A percentile compares a stretch with the other conserved stretches of the same genome.
Conservation (phyloP, 2,888 invertebrate species). For the Zhengitettix transpicula region DNA sequence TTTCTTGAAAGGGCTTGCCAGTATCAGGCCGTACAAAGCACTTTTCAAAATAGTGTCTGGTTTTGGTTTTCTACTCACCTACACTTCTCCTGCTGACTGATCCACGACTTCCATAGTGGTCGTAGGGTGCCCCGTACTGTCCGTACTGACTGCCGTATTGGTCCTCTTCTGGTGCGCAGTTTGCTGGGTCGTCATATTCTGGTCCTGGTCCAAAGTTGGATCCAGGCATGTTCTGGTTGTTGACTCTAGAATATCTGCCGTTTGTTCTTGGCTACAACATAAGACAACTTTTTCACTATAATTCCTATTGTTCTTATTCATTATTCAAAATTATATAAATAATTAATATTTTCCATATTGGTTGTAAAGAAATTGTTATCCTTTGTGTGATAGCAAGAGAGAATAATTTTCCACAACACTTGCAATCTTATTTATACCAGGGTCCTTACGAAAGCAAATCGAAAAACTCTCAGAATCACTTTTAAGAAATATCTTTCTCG, state of each 20-base stretch:
- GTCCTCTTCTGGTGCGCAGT: slow-evolving; percentile 81
- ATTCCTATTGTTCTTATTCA: background rate
- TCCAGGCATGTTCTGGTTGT: slow-evolving; percentile 46
- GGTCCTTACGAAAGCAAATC: too few species aligned
- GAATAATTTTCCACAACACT: too few species aligned
- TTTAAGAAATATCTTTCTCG: too few species aligned
- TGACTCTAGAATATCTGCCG: slow-evolving; percentile 55
- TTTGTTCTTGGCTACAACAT: slow-evolving; percentile 22
- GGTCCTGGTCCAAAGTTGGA: slow-evolving; percentile 38
- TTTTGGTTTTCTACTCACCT: slow-evolving; percentile 12
- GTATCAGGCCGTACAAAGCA: too few species aligned
- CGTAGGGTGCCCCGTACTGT: slow-evolving; percentile 69
- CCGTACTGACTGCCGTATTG: slow-evolving; percentile 79
- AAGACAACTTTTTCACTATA: background rate
- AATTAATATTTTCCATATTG: too few species aligned
- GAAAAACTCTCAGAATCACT: too few species aligned
- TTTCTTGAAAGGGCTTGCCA: too few species aligned
- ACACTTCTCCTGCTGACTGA: slow-evolving; percentile 32
- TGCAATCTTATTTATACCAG: too few species aligned
- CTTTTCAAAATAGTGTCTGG: too few species aligned
- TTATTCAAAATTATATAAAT: background rate
- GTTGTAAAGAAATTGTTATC: too few species aligned
- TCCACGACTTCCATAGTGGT: slow-evolving; percentile 75
- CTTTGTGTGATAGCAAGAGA: too few species aligned
- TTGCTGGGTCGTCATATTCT: slow-evolving; percentile 86